A percentile compares a stretch with the other conserved stretches of the same genome.
Conservation (phyloP, 2,888 invertebrate genomes). For the Chelonus formosanus region DNA sequence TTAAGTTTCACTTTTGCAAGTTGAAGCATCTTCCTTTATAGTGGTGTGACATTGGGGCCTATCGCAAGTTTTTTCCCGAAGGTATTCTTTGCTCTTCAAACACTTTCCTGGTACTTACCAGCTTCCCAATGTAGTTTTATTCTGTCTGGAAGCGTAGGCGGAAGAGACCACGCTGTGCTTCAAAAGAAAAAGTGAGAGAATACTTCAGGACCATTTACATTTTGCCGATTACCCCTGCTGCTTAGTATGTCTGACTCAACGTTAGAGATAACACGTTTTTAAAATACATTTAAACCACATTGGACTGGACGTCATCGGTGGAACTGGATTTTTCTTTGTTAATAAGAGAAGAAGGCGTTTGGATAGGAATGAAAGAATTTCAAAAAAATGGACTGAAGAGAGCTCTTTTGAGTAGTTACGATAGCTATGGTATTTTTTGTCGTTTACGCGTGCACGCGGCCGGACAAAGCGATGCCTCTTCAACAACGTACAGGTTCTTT, state of each 20-base stretch:
- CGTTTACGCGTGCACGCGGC: slow-evolving; percentile 34
- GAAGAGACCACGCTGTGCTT: slow-evolving; percentile 46
- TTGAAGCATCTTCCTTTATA: slow-evolving; percentile 18
- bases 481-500: slow-evolving; percentile 10
- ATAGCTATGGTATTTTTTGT: slow-evolving; percentile 40
- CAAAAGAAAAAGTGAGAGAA: slow-evolving; percentile 8
- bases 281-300: background rate
- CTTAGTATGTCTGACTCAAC: slow-evolving; percentile 1
- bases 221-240: too few species aligned
- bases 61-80: slow-evolving; percentile 35
- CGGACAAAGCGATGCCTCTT: slow-evolving; percentile 39
- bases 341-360: background rate
- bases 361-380: background rate
- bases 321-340: too few species aligned
- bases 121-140: slow-evolving; percentile 60
- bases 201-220: too few species aligned
- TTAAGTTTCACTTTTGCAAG: slow-evolving; percentile 32
- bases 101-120: slow-evolving; percentile 60
- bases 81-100: slow-evolving; percentile 35
- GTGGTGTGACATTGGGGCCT: slow-evolving; percentile 45
- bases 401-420: slow-evolving; percentile 4
- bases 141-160: slow-evolving; percentile 62
- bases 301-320: slow-evolving; percentile 5
- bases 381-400: background rate
- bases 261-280: too few species aligned